Conservation (phyloP, 2,797 vertebrate species). For the Myioborus melanocephalus region DNA sequence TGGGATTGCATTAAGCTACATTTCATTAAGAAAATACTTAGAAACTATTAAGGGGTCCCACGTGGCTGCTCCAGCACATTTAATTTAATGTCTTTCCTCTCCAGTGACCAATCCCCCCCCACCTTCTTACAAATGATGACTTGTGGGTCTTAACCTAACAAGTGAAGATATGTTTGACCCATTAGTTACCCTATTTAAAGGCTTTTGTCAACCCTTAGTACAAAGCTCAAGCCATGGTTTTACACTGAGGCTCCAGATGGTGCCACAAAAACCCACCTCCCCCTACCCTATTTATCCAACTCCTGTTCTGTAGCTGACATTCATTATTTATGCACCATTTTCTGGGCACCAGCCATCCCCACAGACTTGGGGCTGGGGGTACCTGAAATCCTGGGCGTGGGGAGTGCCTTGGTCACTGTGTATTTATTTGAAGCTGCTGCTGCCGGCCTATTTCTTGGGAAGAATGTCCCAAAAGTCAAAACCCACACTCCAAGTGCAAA, state of each 20-base stretch:
- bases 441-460: background rate
- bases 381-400: background rate
- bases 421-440: background rate
- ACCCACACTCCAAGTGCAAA: background rate
- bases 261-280: conserved; percentile 14
- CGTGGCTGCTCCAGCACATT: conserved; percentile 45
- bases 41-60: conserved; percentile 49
- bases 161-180: conserved; percentile 51
- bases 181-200: conserved; percentile 63
- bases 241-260: conserved; percentile 39
- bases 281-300: conserved; percentile 2
- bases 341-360: background rate
- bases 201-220: conserved; percentile 47
- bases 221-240: background rate
- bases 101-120: conserved; percentile 50
- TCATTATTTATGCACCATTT: background rate
- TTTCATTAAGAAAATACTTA: conserved; percentile 63
- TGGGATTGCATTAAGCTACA: conserved; percentile 34
- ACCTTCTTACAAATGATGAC: conserved; percentile 42
- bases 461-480: background rate
- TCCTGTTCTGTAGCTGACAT: background rate
- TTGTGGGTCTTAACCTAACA: conserved; percentile 73
- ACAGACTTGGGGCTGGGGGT: background rate
- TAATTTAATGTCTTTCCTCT: conserved; percentile 61
- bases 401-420: background rate